These are phyloP conservation scores for Lysandra coridon DNA, from an alignment of 2,888 invertebrate species.

Conservation along the genomic window DNA sequence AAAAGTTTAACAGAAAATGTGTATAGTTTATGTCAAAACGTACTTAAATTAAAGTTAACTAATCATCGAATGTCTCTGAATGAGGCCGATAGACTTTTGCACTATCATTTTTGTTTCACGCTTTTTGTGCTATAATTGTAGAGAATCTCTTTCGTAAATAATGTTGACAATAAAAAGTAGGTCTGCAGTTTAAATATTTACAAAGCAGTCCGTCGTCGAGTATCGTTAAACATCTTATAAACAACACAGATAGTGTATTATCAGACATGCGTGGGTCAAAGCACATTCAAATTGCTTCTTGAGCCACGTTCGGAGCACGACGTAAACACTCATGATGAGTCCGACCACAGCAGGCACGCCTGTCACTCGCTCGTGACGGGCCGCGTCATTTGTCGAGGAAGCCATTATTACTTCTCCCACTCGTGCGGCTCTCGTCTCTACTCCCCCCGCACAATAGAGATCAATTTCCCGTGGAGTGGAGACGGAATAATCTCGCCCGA, in stretches of 20 bases:
- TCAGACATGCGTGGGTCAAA: conserved; percentile 30
- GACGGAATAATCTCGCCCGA: background rate
- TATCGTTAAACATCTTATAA: conserved; percentile 14
- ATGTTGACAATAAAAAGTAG: conserved; percentile 4
- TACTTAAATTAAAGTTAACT: no score
- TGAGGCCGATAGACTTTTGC: no score
- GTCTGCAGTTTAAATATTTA: conserved; percentile 12
- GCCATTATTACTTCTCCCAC: conserved; percentile 41
- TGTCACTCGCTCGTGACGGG: conserved; percentile 47
- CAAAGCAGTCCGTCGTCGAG: background rate
- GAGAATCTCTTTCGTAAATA: background rate
- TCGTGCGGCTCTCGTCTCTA: conserved; percentile 32
- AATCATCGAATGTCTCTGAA: no score
- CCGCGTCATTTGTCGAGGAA: conserved; percentile 47
- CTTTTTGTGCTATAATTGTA: no score
- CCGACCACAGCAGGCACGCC: conserved; percentile 36
- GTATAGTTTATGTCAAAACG: no score
- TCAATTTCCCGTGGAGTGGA: conserved; percentile 24
- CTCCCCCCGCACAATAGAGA: conserved; percentile 31
- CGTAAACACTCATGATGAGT: conserved; percentile 31
- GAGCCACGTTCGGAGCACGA: conserved; percentile 31
- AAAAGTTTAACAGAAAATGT: no score
- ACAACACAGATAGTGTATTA: conserved; percentile 26
- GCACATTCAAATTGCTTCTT: conserved; percentile 30
- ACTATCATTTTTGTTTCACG: no score